Conservation (phyloP, 2,797 vertebrate species). For the Scomberomorus guttatus region DNA sequence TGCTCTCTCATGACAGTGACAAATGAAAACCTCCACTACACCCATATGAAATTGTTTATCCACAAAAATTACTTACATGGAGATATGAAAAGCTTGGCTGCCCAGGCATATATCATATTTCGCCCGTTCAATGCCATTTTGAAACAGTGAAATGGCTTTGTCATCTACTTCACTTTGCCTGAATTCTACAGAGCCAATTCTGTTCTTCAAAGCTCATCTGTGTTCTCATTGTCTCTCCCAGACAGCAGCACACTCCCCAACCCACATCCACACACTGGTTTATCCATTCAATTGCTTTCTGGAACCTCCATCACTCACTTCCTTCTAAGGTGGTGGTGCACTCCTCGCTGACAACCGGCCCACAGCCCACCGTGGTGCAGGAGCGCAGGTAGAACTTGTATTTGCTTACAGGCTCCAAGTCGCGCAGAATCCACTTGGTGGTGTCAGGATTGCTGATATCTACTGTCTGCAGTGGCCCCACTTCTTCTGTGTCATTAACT, state of each 20-base stretch:
- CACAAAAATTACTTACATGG: constrained; percentile 80
- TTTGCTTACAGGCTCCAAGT: constrained; percentile 89
- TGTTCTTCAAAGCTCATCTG: constrained; percentile 15
- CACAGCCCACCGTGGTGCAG: constrained; percentile 93
- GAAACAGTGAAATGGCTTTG: constrained; percentile 50
- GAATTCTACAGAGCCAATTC: neutral
- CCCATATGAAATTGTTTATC: constrained; percentile 84
- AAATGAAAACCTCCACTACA: constrained; percentile 80
- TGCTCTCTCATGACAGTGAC: constrained; percentile 85
- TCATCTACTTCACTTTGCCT: constrained; percentile 38
- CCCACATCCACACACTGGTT: neutral
- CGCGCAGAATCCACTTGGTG: constrained; percentile 87
- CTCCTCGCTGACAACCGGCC: constrained; percentile 91
- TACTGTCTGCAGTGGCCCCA: constrained; percentile 85
- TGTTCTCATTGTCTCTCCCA: constrained; percentile 20
- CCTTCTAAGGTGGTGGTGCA: constrained; percentile 88
- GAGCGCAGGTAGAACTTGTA: constrained; percentile 95
- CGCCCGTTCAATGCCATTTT: constrained; percentile 59
- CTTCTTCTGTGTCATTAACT: constrained; percentile 94
- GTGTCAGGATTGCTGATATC: constrained; percentile 85
- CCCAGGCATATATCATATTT: constrained; percentile 70
- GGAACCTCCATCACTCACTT: constrained; percentile 86
- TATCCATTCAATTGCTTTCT: neutral
- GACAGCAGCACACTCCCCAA: neutral
- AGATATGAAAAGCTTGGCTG: constrained; percentile 80